Conservation (phyloP, 2,113 vertebrate species). For the Cochlearius cochlearius region DNA sequence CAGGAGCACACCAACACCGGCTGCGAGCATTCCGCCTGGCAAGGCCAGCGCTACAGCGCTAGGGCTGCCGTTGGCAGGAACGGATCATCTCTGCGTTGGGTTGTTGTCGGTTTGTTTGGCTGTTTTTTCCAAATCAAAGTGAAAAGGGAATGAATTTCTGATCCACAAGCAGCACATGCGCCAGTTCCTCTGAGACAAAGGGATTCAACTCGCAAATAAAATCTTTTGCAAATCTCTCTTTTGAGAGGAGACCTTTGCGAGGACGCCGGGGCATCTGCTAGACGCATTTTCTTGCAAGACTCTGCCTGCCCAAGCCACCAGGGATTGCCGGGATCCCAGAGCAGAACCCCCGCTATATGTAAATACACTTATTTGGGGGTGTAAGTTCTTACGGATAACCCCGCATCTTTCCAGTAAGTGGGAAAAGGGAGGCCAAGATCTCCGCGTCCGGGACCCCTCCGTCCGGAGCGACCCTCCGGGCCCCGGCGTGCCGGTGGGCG, state of each 20-base stretch:
- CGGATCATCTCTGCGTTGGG: rapidly evolving
- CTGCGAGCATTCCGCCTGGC: not conserved
- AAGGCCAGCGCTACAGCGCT: rapidly evolving
- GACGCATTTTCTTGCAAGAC: not conserved
- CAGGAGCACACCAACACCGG: not conserved
- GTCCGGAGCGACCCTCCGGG: not conserved
- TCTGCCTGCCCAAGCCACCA: not conserved
- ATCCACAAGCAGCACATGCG: not conserved
- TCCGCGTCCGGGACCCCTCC: rapidly evolving
- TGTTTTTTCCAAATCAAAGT: not conserved
- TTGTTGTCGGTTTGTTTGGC: not conserved
- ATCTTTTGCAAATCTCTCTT: not conserved
- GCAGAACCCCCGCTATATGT: too few relatives aligned
- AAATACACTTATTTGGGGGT: rapidly evolving
- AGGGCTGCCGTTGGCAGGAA: not conserved
- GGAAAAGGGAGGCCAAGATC: not conserved
- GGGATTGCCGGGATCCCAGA: not conserved
- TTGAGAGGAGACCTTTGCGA: not conserved
- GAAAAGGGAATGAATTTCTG: not conserved
- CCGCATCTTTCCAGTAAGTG: rapidly evolving
- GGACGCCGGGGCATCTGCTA: not conserved
- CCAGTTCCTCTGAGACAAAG: not conserved
- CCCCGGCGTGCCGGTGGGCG: too few relatives aligned
- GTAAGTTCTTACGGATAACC: rapidly evolving
- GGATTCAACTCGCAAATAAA: not conserved